These are phyloP conservation scores for Malacoraja senta DNA, from an alignment of 2,797 vertebrate species.

Conservation along the genomic window DNA sequence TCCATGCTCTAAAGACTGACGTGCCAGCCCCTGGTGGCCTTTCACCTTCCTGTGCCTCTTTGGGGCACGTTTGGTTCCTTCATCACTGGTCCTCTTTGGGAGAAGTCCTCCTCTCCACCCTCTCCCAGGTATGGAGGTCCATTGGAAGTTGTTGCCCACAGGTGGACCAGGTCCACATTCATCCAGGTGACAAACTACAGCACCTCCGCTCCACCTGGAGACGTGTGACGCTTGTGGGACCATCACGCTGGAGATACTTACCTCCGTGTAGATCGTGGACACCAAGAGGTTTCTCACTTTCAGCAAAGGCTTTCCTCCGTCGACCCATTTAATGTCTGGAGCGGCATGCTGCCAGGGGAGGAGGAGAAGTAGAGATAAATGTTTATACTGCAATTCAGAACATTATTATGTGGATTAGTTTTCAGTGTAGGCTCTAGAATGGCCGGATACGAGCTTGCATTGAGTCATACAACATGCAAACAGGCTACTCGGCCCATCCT, in stretches of 20 bases:
- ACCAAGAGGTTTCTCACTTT: constrained; percentile 79
- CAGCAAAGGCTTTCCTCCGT: constrained; percentile 82
- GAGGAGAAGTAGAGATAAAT: background rate
- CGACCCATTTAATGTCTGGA: constrained; percentile 85
- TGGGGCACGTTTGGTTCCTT: background rate
- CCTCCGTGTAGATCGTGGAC: constrained; percentile 88
- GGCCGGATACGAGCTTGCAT: no score
- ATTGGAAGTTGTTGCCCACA: background rate
- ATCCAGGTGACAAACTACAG: background rate
- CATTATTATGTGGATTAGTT: no score
- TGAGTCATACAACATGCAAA: no score
- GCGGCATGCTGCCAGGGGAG: constrained; percentile 58
- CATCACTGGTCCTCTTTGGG: background rate
- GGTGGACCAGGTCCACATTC: background rate
- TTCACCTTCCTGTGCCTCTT: no score
- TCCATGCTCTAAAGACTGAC: no score
- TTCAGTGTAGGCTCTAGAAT: no score
- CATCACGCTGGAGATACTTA: constrained; percentile 47
- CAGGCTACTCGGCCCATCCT: no score
- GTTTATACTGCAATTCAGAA: background rate
- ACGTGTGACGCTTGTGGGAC: background rate
- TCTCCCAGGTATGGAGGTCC: background rate
- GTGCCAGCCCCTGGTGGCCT: no score
- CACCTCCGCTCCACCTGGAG: background rate
- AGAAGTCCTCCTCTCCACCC: background rate